Base-by-base conservation (phyloP, 2,888 invertebrate species). In the Nasonovia ribisnigri region DNA sequence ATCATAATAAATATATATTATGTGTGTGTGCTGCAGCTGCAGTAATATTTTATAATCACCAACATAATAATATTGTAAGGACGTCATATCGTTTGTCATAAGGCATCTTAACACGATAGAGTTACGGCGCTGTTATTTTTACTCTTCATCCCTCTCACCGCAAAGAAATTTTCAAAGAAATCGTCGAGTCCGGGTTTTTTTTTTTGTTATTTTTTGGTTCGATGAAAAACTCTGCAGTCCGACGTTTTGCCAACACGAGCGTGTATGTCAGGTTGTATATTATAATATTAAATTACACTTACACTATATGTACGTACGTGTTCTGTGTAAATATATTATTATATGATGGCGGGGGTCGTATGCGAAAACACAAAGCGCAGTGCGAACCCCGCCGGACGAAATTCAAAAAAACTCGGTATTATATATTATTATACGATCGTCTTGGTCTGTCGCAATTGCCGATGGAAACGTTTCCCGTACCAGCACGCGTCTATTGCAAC, bases 271-370 rank as follows among this genome's bases (percentile, higher is more conserved):
- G 6, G 67, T 77, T n/a, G 36, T 77, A 77, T 77, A 60, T 60
- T 57, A 57, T 57, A 57, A n/a, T 67, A n/a, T 67, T 20, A 57
- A 26, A 57, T 57, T 77, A 77, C 20, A 77, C 13, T 57, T 77
- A 77, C 77, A 36, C 36, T 77, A 77, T 54, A 36, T 77, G 77
- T 77, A 77, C 36, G 77, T 77, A 77, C 77, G 77, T 77, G 77
- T 42, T 77, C 36, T 20, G 36, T 77, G 11, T 77, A 42, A 36
- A 36, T 36, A 77, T 77, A 77, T 36, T 36, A 77, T 77, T 51
- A 36, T 36, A 36, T 20, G 20, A 77, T 11, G 67, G n/a, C n/a
- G 20, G 8, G 20, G 77, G 8, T 77, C 77, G 36, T 16, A 16
- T 46, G n/a, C 16, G 8, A 36, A 77, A 36, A 20, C 20, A 77